Evolutionary conservation across 1,140 invertebrate species (phyloP).

Genomic region (Propsilocerus akamusi): DNA sequence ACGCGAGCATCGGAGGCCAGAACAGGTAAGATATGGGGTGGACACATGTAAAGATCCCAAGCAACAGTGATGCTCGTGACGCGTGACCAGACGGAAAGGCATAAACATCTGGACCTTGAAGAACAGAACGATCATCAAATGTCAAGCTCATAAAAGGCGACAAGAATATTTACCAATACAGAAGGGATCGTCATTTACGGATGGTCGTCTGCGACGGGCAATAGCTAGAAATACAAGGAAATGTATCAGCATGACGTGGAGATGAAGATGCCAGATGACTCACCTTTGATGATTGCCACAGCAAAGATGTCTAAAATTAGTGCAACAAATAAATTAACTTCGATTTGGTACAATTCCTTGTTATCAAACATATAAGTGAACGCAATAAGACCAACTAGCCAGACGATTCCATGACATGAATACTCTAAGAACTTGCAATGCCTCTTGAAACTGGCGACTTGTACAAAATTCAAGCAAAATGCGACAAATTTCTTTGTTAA

Average conservation of each 20-base stretch:
- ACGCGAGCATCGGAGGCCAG: constrained; percentile 42
- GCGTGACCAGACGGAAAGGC: constrained; percentile 94
- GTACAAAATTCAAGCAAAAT: constrained; percentile 30
- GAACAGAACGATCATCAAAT: background rate
- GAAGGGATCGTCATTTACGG: constrained; percentile 42
- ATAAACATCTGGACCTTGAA: constrained; percentile 17
- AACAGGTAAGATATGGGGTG: constrained; percentile 39
- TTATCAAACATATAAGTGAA: constrained; percentile 53
- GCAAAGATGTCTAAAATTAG: constrained; percentile 4
- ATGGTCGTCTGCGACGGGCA: constrained; percentile 54
- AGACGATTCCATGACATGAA: constrained; percentile 77
- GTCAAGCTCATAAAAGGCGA: background rate
- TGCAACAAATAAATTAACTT: constrained; percentile 65
- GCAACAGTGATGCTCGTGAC: constrained; percentile 62
- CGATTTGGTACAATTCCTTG: constrained; percentile 47
- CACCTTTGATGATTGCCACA: constrained; percentile 1
- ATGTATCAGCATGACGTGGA: background rate
- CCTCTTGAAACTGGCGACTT: constrained; percentile 34
- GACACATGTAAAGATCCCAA: constrained; percentile 45
- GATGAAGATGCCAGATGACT: constrained; percentile 3
- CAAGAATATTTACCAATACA: constrained; percentile 23
- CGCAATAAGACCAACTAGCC: constrained; percentile 52
- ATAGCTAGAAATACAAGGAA: constrained; percentile 57
- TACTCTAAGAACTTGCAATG: constrained; percentile 52
- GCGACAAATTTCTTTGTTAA: constrained; percentile 42